phyloP scores from a whole-genome alignment of 2,113 vertebrate genomes.

The Poeciliopsis occidentalis region DNA sequence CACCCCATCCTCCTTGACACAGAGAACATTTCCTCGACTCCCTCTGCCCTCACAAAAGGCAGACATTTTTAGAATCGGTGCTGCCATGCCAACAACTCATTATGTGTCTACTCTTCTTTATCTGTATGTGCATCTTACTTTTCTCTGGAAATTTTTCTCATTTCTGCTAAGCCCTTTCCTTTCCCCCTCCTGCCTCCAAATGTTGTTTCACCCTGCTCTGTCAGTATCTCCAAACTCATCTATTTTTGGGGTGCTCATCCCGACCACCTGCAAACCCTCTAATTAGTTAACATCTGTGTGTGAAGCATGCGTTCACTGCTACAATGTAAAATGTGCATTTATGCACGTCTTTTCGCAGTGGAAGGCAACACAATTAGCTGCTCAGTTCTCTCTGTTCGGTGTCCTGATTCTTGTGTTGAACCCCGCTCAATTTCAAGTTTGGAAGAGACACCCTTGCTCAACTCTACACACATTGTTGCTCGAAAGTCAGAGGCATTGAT shows the following conservation, averaged over 20 bases:
- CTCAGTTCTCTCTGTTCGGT: slow-evolving; percentile 29
- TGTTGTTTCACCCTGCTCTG: slow-evolving; percentile 26
- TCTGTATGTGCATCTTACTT: slow-evolving; percentile 17
- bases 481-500: slow-evolving; percentile 30
- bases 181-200: not conserved
- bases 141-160: slow-evolving; percentile 26
- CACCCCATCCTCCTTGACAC: slow-evolving; percentile 1
- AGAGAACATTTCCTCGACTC: slow-evolving; percentile 26
- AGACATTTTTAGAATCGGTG: slow-evolving; percentile 8
- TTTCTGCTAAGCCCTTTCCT: slow-evolving; percentile 19
- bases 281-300: slow-evolving; percentile 82
- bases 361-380: slow-evolving; percentile 15
- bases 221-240: slow-evolving; percentile 54
- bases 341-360: not conserved
- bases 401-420: slow-evolving; percentile 33
- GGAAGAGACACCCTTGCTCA: slow-evolving; percentile 26
- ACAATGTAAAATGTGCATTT: slow-evolving; percentile 35
- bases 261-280: slow-evolving; percentile 82
- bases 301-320: slow-evolving; percentile 48
- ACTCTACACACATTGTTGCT: slow-evolving; percentile 6
- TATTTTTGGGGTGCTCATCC: slow-evolving; percentile 75
- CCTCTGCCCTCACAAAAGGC: slow-evolving; percentile 18
- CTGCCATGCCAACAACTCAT: slow-evolving; percentile 34
- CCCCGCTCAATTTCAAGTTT: slow-evolving; percentile 27
- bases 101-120: slow-evolving; percentile 25